Base-by-base conservation (phyloP, 2,113 vertebrate species). In the Nibea coibor region DNA sequence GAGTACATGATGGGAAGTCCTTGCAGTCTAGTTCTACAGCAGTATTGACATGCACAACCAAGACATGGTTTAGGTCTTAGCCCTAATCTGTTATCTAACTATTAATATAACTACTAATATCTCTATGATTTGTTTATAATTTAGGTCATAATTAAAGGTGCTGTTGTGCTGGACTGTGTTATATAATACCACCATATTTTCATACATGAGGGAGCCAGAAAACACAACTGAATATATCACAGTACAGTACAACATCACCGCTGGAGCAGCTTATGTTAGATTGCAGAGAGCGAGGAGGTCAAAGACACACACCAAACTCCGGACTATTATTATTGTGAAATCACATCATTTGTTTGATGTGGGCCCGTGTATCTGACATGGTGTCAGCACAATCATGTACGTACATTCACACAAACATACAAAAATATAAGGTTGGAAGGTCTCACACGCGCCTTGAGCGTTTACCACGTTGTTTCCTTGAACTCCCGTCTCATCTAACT, bases 401-500 rank as follows among this genome's bases (percentile, higher is more conserved):
- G 17, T 43, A 39, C 65, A 35, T 78, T 56, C 4, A 54, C 16
- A 59, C 42, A 71, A 66, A 63, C 11, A 22, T n/a, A 11, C 63
- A 56, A 6, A 61, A 50, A 75, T 14, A 28, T 24, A 48, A 24
- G 15, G 66, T 24, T 56, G 14, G 16, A 71, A 20, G 67, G 61
- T 77, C 57, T 77, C 19, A 43, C 10, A 56, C 17, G 64, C 26
- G 17, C 59, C 10, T 61, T 43, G 39, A 68, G 50, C 58, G 50
- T 56, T 63, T 42, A 45, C 16, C 12, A 61, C 12, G 22, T 47
- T 69, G 22, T 47, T 69, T 62, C 48, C 47, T 45, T 64, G 28
- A 47, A 47, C 47, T 80, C 61, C 50, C 26, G 35, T 73, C 80
- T 67, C 45, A 62, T 11, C 56, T 42, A 17, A 26, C 50, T 63